A percentile compares a stretch with the other conserved stretches of the same genome.
These are phyloP conservation scores for Unio pictorum DNA, from an alignment of 2,888 invertebrate species.

Conservation along the genomic window DNA sequence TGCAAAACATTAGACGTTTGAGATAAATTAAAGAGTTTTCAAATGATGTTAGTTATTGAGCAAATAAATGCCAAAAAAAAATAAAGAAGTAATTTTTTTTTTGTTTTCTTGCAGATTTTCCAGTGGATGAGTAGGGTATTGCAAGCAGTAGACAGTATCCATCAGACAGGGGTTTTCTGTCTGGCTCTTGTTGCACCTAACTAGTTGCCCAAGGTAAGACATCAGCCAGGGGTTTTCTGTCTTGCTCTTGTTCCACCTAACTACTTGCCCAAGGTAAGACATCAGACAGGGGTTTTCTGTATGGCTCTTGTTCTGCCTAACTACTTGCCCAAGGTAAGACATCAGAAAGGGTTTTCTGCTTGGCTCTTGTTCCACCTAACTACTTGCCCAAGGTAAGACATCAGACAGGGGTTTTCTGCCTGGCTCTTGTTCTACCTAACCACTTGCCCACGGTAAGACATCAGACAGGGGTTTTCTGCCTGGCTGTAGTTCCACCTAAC, in stretches of 20 bases:
- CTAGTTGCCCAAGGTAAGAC: slow-evolving; percentile 87
- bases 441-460: slow-evolving; percentile 87
- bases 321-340: slow-evolving; percentile 87
- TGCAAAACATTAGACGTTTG: no score
- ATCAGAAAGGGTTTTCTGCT: slow-evolving; percentile 69
- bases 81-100: neutral
- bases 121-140: slow-evolving; percentile 99
- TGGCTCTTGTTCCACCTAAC: neutral
- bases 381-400: slow-evolving; percentile 2
- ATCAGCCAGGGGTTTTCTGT: slow-evolving; percentile 75
- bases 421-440: slow-evolving; percentile 97
- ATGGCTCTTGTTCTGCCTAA: slow-evolving; percentile 97
- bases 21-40: no score
- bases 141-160: slow-evolving; percentile 99
- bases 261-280: neutral
- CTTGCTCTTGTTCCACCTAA: neutral
- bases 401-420: slow-evolving; percentile 88
- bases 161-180: slow-evolving; percentile 99
- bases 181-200: slow-evolving; percentile 97
- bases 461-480: neutral
- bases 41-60: neutral
- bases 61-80: no score
- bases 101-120: slow-evolving; percentile 83
- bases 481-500: no score
- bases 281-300: slow-evolving; percentile 88